These are phyloP conservation scores for Trogon melanurus DNA, from an alignment of 2,113 vertebrate species.

Conservation along the genomic window DNA sequence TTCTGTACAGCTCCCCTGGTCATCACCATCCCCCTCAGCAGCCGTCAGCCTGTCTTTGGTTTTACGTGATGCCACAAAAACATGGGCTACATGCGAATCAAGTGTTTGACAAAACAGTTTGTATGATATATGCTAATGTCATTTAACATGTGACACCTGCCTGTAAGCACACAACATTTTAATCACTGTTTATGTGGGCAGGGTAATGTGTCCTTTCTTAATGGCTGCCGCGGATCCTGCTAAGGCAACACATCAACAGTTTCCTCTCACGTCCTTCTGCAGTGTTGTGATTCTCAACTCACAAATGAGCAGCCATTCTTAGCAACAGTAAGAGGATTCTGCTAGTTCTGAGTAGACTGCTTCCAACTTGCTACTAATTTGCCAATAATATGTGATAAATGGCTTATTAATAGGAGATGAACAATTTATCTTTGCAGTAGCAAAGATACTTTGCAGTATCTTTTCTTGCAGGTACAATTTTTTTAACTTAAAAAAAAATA, in stretches of 20 bases:
- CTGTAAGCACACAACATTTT: neutral
- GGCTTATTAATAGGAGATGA: neutral
- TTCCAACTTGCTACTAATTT: neutral
- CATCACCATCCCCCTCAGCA: neutral
- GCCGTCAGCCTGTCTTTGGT: neutral
- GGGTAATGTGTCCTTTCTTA: neutral
- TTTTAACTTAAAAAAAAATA: neutral
- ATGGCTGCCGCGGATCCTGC: neutral
- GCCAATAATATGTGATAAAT: neutral
- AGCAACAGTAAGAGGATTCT: neutral
- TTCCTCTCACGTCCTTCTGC: neutral
- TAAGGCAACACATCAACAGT: neutral
- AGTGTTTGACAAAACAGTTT: neutral
- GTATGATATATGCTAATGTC: neutral
- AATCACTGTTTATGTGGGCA: neutral
- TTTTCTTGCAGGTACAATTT: neutral
- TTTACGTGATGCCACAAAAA: neutral
- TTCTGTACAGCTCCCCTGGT: accelerated
- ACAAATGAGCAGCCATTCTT: neutral
- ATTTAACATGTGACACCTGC: neutral
- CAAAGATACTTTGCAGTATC: neutral
- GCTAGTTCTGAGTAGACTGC: neutral
- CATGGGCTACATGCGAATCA: neutral
- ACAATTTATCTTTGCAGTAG: neutral
- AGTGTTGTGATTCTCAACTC: neutral